Conservation (phyloP, 2,888 invertebrate genomes). For the Eristalis arbustorum region DNA sequence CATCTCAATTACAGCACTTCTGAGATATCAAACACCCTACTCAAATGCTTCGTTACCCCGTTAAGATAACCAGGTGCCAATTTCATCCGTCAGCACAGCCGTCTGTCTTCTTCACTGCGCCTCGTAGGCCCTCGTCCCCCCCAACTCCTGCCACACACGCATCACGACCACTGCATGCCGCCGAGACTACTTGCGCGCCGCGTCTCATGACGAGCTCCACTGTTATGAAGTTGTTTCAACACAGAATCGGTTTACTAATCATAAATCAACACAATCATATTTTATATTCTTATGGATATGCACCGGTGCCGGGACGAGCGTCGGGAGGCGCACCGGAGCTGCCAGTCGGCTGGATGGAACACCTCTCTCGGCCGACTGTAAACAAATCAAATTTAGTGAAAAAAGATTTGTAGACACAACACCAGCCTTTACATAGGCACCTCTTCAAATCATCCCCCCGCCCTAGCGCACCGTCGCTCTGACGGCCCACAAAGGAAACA, state of each 20-base stretch:
- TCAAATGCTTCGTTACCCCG: conserved; percentile 38
- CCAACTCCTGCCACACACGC: not conserved
- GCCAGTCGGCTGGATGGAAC: conserved; percentile 27
- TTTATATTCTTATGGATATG: conserved; percentile 63
- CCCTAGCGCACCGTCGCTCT: not conserved
- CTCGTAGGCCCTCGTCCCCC: not conserved
- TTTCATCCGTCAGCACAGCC: conserved; percentile 48
- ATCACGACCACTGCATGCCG: not conserved
- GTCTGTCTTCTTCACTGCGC: conserved; percentile 24
- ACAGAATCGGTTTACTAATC: conserved; percentile 64
- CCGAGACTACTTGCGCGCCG: not conserved
- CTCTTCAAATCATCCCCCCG: not conserved
- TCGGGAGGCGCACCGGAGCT: not conserved
- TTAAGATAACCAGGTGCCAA: conserved; percentile 64
- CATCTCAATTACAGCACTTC: conserved; percentile 43
- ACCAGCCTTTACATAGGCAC: conserved; percentile 36
- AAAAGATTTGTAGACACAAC: conserved; percentile 64
- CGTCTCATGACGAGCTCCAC: conserved; percentile 18
- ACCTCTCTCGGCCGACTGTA: conserved; percentile 42
- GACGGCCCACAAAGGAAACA: conserved; percentile 11
- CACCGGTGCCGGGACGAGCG: not conserved
- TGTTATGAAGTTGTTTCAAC: conserved; percentile 67
- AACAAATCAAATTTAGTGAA: conserved; percentile 60
- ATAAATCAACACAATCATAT: conserved; percentile 68
- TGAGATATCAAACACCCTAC: conserved; percentile 41